phyloP scores from a whole-genome alignment of 1,140 invertebrate genomes.

The Sinella curviseta region DNA sequence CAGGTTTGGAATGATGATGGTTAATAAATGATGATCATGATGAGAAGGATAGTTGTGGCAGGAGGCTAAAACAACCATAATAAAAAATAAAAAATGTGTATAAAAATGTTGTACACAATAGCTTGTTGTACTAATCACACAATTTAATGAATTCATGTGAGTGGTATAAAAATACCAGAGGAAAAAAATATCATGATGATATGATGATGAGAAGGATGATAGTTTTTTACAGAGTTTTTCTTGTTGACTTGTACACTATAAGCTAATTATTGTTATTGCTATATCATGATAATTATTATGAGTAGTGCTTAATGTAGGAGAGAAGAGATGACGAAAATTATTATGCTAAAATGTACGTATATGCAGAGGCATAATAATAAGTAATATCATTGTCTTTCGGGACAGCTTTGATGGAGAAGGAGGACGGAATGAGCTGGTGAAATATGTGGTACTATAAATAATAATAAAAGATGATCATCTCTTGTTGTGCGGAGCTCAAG shows the following conservation, averaged over 20 bases:
- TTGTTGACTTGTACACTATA: neutral
- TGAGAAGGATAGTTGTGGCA: neutral
- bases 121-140: neutral
- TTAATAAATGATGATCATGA: neutral
- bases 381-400: no score
- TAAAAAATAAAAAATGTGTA: neutral
- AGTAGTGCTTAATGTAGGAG: no score
- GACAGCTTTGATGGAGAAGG: neutral
- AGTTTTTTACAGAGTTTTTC: neutral
- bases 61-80: neutral
- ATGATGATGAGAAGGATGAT: neutral
- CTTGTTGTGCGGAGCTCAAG: neutral
- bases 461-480: no score
- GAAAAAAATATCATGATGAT: neutral
- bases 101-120: neutral
- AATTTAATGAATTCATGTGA: slow-evolving; percentile 2
- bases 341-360: no score
- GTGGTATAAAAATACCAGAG: neutral
- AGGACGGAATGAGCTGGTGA: neutral
- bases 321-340: no score
- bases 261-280: slow-evolving; percentile 15
- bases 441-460: no score
- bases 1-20: neutral
- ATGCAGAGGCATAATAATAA: no score
- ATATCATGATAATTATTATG: slow-evolving; percentile 12